These are phyloP conservation scores for Tethya wilhelma DNA, from an alignment of 37 sponge, comb jelly and placozoan species.

Conservation along the genomic window DNA sequence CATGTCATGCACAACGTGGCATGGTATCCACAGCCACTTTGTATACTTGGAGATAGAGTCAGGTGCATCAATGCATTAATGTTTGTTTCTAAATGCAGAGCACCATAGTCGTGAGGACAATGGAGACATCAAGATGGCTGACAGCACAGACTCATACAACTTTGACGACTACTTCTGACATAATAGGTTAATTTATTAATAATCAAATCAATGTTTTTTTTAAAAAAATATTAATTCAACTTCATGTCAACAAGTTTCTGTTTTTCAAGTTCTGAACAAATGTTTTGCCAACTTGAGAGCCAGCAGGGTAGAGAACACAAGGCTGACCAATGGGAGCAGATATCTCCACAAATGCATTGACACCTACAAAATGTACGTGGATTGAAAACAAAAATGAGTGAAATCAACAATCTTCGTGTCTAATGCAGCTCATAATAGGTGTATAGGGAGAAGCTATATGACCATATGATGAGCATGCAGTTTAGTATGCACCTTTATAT, in stretches of 20 bases:
- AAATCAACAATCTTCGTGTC: background rate
- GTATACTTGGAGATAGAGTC: too few relatives aligned
- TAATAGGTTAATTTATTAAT: too few relatives aligned
- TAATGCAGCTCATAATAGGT: too few relatives aligned
- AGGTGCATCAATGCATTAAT: too few relatives aligned
- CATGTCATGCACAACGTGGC: too few relatives aligned
- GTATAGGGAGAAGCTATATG: too few relatives aligned
- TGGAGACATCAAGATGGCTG: background rate
- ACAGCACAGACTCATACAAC: background rate
- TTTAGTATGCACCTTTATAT: background rate
- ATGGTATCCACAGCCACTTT: too few relatives aligned
- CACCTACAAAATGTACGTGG: slow-evolving; percentile 26
- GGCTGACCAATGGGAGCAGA: slow-evolving; percentile 70
- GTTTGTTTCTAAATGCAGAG: too few relatives aligned
- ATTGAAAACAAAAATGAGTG: background rate
- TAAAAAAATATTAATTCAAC: background rate
- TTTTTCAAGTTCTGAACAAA: slow-evolving; percentile 52
- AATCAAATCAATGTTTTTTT: too few relatives aligned
- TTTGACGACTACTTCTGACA: slow-evolving; percentile 16
- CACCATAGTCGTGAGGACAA: too few relatives aligned
- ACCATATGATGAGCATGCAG: background rate
- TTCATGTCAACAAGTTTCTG: slow-evolving; percentile 17
- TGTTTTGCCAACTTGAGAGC: slow-evolving; percentile 54
- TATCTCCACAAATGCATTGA: slow-evolving; percentile 25
- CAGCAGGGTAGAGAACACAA: slow-evolving; percentile 42